Evolutionary conservation across 2,888 invertebrate species (phyloP).

Genomic region (Torymus auratus): DNA sequence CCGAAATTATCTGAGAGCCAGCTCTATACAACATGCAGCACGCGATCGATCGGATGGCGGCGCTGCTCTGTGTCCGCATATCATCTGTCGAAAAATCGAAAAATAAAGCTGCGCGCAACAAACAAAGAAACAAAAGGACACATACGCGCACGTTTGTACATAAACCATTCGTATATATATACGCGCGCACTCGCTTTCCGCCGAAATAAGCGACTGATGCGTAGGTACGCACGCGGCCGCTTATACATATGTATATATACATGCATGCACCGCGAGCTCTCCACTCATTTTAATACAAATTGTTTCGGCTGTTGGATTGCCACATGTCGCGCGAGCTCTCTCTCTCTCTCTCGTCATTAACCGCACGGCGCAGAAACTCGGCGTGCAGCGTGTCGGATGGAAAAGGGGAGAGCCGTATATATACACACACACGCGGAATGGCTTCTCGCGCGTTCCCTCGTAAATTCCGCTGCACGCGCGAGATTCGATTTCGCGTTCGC

Average conservation of each 20-base stretch:
- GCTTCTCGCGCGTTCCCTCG: slow-evolving; percentile 27
- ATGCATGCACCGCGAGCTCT: background rate
- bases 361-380: background rate
- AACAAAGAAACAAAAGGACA: no score
- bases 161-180: no score
- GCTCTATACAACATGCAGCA: no score
- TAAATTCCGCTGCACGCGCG: slow-evolving; percentile 45
- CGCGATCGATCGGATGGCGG: no score
- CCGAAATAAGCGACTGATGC: background rate
- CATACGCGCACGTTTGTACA: no score
- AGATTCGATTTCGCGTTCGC: background rate
- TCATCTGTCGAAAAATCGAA: no score
- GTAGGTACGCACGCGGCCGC: slow-evolving; percentile 32
- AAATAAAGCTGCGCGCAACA: no score
- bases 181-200: no score
- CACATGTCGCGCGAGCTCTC: slow-evolving; percentile 66
- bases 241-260: background rate
- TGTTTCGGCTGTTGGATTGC: slow-evolving; percentile 67
- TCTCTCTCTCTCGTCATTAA: background rate
- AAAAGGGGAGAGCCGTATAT: no score
- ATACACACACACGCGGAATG: slow-evolving; percentile 3
- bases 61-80: no score
- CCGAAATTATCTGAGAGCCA: no score
- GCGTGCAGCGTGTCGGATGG: background rate
- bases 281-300: slow-evolving; percentile 75